Conservation (phyloP, 2,797 vertebrate species). For the Sandelia bainsii region DNA sequence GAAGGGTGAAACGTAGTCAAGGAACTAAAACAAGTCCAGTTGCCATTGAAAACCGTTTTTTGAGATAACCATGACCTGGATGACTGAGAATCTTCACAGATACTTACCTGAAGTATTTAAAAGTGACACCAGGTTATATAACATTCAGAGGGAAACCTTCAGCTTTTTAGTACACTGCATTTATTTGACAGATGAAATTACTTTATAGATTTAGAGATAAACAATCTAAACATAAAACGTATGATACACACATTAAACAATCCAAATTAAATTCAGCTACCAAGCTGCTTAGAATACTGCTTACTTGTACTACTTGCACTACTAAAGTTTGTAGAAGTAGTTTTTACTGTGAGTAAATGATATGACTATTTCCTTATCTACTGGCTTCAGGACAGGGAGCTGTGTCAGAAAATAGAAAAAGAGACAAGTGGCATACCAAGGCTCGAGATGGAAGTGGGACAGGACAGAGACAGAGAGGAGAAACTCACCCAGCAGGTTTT, state of each 20-base stretch:
- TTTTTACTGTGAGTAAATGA: neutral
- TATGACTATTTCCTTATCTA: neutral
- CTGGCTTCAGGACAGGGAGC: neutral
- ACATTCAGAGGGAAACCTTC: no score
- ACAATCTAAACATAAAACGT: no score
- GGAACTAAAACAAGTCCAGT: no score
- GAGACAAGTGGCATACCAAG: neutral
- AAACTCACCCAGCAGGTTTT: slow-evolving; percentile 65
- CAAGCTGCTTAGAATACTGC: neutral
- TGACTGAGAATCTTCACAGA: no score
- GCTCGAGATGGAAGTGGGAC: slow-evolving; percentile 1
- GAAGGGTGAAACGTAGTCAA: no score
- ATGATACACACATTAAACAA: neutral
- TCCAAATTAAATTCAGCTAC: neutral
- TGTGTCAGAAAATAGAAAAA: neutral
- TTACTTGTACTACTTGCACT: neutral
- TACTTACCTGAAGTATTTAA: no score
- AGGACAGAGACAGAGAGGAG: neutral
- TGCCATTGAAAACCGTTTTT: no score
- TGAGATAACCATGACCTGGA: no score
- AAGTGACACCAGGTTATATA: no score
- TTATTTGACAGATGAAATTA: neutral
- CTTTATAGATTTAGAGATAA: neutral
- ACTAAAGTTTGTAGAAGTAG: no score
- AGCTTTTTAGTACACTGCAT: no score